Evolutionary conservation across 1,140 invertebrate genomes (phyloP).

Genomic region (Drosophila pandora): DNA sequence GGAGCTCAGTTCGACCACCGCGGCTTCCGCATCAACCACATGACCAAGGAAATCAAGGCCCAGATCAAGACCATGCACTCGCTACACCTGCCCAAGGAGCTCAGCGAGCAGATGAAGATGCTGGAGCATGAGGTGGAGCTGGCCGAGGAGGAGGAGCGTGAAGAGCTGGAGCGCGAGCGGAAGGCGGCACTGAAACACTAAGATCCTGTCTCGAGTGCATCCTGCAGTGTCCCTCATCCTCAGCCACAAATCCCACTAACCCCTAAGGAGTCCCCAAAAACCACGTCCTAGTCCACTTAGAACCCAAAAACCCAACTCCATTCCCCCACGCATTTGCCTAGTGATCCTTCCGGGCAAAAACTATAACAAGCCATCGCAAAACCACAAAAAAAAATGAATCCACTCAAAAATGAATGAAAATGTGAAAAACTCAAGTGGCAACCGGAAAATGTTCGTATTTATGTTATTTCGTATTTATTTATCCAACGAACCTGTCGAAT

Average conservation of each 20-base stretch:
- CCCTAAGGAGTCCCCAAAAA: neutral
- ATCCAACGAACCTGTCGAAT: conserved; percentile 49
- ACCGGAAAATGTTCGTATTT: conserved; percentile 42
- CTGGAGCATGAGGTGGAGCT: conserved; percentile 72
- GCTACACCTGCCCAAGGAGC: conserved; percentile 65
- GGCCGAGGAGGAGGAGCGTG: conserved; percentile 66
- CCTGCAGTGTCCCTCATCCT: conserved; percentile 45
- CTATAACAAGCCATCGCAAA: conserved; percentile 72
- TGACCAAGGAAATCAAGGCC: conserved; percentile 75
- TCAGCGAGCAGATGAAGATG: conserved; percentile 61
- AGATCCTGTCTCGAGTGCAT: neutral
- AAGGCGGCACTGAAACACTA: conserved; percentile 4
- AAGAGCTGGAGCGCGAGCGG: conserved; percentile 32
- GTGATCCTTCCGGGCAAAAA: conserved; percentile 40
- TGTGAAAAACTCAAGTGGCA: conserved; percentile 23
- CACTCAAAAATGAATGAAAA: conserved; percentile 8
- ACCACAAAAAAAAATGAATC: conserved; percentile 52
- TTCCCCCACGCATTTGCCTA: conserved; percentile 63
- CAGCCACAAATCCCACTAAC: conserved; percentile 53
- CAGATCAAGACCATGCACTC: conserved; percentile 65
- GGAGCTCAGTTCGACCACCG: conserved; percentile 77
- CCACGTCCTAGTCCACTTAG: conserved; percentile 26
- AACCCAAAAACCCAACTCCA: conserved; percentile 29
- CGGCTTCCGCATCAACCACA: conserved; percentile 79
- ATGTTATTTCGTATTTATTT: conserved; percentile 77